Conservation (phyloP, 2,888 invertebrate species). For the Cristatella mucedo region DNA sequence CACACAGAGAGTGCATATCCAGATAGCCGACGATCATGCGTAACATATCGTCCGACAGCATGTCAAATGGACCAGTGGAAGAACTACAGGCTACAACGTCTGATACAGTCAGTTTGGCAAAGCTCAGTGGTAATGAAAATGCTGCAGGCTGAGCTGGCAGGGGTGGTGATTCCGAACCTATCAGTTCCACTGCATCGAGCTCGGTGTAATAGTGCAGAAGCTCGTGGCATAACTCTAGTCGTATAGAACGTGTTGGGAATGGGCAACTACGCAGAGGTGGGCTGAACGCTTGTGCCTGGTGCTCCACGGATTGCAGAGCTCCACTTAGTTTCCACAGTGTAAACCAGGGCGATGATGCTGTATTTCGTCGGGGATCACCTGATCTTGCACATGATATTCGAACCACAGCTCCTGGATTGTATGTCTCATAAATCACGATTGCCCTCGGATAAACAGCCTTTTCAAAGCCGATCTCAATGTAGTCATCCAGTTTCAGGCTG, state of each 20-base stretch:
- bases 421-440: conserved; percentile 33
- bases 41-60: conserved; percentile 74
- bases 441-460: conserved; percentile 21
- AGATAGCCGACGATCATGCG: conserved; percentile 61
- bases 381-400: no score
- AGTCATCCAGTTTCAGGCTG: neutral
- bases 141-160: no score
- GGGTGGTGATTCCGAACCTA: conserved; percentile 46
- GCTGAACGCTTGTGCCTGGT: no score
- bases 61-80: no score
- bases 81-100: no score
- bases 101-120: no score
- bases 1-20: conserved; percentile 60
- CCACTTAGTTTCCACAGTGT: no score
- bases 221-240: conserved; percentile 70
- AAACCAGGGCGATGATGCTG: no score
- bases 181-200: conserved; percentile 64
- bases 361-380: no score
- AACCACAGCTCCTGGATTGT: conserved; percentile 35
- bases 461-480: conserved; percentile 17
- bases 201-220: conserved; percentile 68
- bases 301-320: no score
- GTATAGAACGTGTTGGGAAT: conserved; percentile 50
- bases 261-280: conserved; percentile 50
- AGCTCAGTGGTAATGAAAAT: no score